These are phyloP conservation scores for Pedicia rivosa DNA, from an alignment of 2,888 invertebrate species.

Conservation along the genomic window DNA sequence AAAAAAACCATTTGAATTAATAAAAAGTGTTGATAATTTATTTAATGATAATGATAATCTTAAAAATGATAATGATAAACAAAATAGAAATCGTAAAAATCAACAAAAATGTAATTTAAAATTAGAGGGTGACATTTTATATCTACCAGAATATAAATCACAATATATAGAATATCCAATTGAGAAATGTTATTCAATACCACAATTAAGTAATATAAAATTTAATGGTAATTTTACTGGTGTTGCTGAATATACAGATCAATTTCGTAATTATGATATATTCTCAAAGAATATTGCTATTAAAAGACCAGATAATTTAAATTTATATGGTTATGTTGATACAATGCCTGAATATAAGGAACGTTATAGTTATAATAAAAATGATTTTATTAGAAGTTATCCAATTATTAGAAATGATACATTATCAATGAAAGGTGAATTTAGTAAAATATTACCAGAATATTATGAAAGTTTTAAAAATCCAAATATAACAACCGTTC, in stretches of 20 bases:
- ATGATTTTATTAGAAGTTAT: neutral
- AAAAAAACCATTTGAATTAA: constrained; percentile 5
- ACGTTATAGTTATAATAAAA: constrained; percentile 8
- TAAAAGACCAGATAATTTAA: constrained; percentile 26
- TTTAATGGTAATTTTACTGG: constrained; percentile 25
- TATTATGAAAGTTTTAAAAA: constrained; percentile 29
- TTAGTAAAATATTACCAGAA: constrained; percentile 25
- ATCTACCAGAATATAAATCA: constrained; percentile 24
- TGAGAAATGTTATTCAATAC: constrained; percentile 29
- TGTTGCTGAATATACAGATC: constrained; percentile 27
- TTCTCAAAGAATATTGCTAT: constrained; percentile 29
- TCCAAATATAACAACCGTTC: constrained; percentile 25
- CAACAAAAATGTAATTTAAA: constrained; percentile 19
- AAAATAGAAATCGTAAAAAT: neutral
- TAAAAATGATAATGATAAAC: constrained; percentile 1
- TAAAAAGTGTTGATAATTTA: constrained; percentile 1
- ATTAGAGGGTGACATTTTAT: constrained; percentile 13
- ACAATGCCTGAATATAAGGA: constrained; percentile 24
- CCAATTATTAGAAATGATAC: constrained; percentile 2
- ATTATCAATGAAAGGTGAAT: constrained; percentile 23
- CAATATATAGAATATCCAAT: constrained; percentile 25
- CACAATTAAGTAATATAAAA: constrained; percentile 26
- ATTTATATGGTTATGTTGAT: constrained; percentile 20
- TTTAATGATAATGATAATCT: neutral
- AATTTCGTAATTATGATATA: constrained; percentile 26